These are phyloP conservation scores for Phortica okadai DNA, from an alignment of 2,888 invertebrate species.

Conservation along the genomic window DNA sequence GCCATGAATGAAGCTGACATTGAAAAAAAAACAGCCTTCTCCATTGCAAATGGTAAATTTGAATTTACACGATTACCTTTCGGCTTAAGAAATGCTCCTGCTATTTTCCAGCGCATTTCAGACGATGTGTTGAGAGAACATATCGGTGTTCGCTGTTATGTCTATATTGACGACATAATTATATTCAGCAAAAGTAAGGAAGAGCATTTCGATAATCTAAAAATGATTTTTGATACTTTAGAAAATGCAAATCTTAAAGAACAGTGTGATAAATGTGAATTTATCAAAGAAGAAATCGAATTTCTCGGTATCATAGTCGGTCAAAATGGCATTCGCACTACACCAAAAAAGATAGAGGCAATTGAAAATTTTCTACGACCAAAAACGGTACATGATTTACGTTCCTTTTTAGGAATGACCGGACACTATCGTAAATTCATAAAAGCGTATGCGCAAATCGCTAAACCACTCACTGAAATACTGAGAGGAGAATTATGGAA, in stretches of 20 bases:
- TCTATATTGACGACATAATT: conserved; percentile 43
- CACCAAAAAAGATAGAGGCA: conserved; percentile 15
- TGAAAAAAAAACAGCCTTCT: conserved; percentile 42
- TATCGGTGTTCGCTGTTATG: conserved; percentile 37
- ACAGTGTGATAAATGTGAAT: conserved; percentile 27
- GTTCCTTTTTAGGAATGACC: conserved; percentile 30
- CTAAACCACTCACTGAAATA: conserved; percentile 32
- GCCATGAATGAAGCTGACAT: conserved; percentile 36
- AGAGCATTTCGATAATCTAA: neutral
- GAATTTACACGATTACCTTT: no score
- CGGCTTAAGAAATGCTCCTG: conserved; percentile 43
- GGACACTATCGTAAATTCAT: conserved; percentile 35
- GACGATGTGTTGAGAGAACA: conserved; percentile 35
- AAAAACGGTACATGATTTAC: conserved; percentile 16
- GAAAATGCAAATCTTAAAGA: conserved; percentile 8
- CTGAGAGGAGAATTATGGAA: neutral
- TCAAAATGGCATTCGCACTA: conserved; percentile 13
- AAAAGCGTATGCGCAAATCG: conserved; percentile 24
- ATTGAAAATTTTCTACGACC: conserved; percentile 14
- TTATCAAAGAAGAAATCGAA: conserved; percentile 33
- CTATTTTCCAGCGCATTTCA: conserved; percentile 38
- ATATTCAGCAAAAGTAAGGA: conserved; percentile 34
- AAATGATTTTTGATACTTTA: neutral
- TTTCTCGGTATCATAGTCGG: conserved; percentile 20
- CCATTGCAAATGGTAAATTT: no score